Percentiles rank a stretch among this genome's conserved stretches.
phyloP scores from a whole-genome alignment of 2,888 invertebrate genomes.

The Scaptomyza reducta region DNA sequence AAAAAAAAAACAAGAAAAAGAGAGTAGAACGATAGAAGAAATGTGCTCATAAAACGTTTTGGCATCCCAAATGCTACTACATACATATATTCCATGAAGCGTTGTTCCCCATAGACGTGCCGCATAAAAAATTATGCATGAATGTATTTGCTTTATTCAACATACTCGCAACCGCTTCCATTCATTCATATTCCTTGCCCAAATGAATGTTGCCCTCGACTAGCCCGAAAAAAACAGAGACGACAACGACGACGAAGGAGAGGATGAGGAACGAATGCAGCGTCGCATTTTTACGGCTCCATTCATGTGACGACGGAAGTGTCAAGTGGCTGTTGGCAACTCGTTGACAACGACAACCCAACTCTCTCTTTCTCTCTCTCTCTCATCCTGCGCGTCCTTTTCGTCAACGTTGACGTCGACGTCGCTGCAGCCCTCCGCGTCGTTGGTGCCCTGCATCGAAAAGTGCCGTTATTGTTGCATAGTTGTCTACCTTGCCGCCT shows the following conservation, averaged over 20 bases:
- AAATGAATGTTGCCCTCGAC: conserved; percentile 72
- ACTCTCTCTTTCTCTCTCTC: conserved; percentile 32
- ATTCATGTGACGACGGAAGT: conserved; percentile 80
- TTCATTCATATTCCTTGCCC: conserved; percentile 54
- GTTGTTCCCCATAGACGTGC: conserved; percentile 56
- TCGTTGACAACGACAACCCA: conserved; percentile 76
- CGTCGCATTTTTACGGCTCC: conserved; percentile 80
- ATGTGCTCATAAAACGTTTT: conserved; percentile 77
- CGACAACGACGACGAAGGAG: background rate
- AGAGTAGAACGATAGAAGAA: conserved; percentile 32
- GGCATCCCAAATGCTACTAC: conserved; percentile 65
- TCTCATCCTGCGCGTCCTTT: conserved; percentile 67
- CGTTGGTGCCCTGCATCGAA: conserved; percentile 64
- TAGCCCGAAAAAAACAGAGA: conserved; percentile 53
- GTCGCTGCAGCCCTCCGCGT: conserved; percentile 1
- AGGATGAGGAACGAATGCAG: conserved; percentile 52
- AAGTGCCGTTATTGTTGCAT: conserved; percentile 79
- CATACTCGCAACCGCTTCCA: conserved; percentile 37
- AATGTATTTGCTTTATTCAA: conserved; percentile 74
- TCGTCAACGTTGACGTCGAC: conserved; percentile 61
- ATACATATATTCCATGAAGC: conserved; percentile 40
- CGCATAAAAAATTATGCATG: conserved; percentile 75
- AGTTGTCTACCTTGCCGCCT: conserved; percentile 65
- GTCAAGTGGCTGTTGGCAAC: conserved; percentile 80
- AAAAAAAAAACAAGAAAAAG: conserved; percentile 18